Evolutionary conservation across 2,113 vertebrate species (phyloP).

Genomic region (Pollachius pollachius): DNA sequence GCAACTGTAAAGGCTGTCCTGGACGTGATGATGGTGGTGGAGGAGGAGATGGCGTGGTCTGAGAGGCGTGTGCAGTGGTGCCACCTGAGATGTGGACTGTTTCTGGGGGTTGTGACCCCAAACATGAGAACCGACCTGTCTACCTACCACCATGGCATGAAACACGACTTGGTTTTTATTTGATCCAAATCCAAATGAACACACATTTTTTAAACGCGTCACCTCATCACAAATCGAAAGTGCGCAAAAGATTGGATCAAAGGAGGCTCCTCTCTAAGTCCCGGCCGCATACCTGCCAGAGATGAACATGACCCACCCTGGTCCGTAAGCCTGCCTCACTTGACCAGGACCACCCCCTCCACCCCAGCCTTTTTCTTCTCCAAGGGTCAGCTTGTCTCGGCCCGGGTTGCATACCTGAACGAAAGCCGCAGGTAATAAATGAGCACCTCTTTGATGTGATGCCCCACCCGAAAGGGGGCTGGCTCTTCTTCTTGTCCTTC

Average conservation of each 20-base stretch:
- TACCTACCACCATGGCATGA: too few relatives aligned
- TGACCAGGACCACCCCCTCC: background rate
- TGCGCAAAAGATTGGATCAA: too few relatives aligned
- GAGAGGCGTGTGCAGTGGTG: slow-evolving; percentile 22
- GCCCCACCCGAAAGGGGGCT: slow-evolving; percentile 59
- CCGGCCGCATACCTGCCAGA: too few relatives aligned
- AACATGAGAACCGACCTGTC: too few relatives aligned
- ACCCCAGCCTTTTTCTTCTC: slow-evolving; percentile 8
- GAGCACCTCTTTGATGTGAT: slow-evolving; percentile 68
- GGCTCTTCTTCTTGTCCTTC: slow-evolving; percentile 34
- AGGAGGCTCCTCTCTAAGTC: too few relatives aligned
- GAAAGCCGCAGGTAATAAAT: slow-evolving; percentile 67
- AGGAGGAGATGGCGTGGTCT: slow-evolving; percentile 3
- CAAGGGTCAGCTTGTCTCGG: slow-evolving; percentile 53
- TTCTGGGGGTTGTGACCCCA: slow-evolving; percentile 3
- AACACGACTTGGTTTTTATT: too few relatives aligned
- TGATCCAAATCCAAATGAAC: too few relatives aligned
- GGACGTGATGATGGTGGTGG: slow-evolving; percentile 6
- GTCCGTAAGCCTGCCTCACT: background rate
- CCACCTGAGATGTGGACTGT: slow-evolving; percentile 16
- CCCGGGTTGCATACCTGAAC: slow-evolving; percentile 68
- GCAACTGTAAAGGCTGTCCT: slow-evolving; percentile 19
- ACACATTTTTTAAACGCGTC: too few relatives aligned
- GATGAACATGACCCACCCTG: too few relatives aligned
- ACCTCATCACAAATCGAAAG: too few relatives aligned